Evolutionary conservation across 1,140 invertebrate genomes (phyloP).

Genomic region (Drosophila kikkawai): DNA sequence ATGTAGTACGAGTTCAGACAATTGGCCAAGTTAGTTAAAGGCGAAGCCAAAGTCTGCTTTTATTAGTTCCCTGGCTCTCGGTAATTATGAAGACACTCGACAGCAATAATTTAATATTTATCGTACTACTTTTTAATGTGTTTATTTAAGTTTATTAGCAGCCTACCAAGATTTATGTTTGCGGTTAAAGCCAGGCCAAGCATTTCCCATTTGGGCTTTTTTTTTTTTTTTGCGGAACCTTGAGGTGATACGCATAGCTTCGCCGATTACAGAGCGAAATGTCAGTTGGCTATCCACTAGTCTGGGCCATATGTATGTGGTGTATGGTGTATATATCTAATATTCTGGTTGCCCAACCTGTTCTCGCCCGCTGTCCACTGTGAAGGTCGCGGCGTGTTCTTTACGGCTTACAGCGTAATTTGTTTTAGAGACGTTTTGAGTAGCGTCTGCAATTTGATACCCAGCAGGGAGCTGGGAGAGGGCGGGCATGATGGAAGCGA

Average conservation of each 20-base stretch:
- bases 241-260: conserved; percentile 73
- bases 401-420: conserved; percentile 52
- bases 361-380: conserved; percentile 69
- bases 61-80: conserved; percentile 37
- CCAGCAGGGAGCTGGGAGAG: neutral
- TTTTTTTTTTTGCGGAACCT: conserved; percentile 48
- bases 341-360: conserved; percentile 55
- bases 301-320: conserved; percentile 4
- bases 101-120: conserved; percentile 77
- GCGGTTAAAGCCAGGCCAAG: neutral
- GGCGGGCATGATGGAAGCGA: conserved; percentile 18
- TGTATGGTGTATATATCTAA: conserved; percentile 16
- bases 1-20: conserved; percentile 31
- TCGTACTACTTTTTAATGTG: conserved; percentile 54
- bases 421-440: conserved; percentile 47
- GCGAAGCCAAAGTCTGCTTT: conserved; percentile 48
- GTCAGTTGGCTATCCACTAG: conserved; percentile 61
- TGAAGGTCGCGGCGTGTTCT: conserved; percentile 69
- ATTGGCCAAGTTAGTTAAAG: conserved; percentile 40
- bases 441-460: conserved; percentile 45
- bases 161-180: conserved; percentile 24
- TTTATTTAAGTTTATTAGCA: conserved; percentile 27
- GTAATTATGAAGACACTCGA: conserved; percentile 77
- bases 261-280: conserved; percentile 62
- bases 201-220: conserved; percentile 57